Evolutionary conservation across 64 coral and sea anemone species (phyloP).

Genomic region (Exaiptasia diaphana): DNA sequence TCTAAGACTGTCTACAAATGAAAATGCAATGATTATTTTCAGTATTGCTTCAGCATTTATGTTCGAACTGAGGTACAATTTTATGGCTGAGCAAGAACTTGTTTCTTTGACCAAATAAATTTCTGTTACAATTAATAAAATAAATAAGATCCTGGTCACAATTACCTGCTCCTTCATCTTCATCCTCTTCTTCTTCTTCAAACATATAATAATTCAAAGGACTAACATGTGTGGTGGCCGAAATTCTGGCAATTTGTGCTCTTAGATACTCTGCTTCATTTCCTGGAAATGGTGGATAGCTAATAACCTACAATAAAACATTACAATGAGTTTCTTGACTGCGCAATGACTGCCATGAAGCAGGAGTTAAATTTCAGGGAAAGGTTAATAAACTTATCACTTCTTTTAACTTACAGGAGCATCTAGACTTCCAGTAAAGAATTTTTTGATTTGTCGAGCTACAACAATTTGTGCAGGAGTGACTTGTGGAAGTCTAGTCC

Average conservation of each 20-base stretch:
- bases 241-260: constrained; percentile 90
- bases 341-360: no score
- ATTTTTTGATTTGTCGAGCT: constrained; percentile 89
- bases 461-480: constrained; percentile 83
- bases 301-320: constrained; percentile 68
- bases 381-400: no score
- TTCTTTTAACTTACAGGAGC: constrained; percentile 87
- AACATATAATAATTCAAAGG: constrained; percentile 89
- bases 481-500: constrained; percentile 75
- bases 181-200: constrained; percentile 97
- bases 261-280: constrained; percentile 90
- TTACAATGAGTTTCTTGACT: not conserved
- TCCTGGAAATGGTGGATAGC: constrained; percentile 97
- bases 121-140: no score
- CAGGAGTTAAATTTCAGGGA: no score
- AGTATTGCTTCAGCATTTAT: no score
- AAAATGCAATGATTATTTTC: no score
- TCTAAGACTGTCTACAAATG: no score
- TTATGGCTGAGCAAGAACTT: no score
- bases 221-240: constrained; percentile 88
- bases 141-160: no score
- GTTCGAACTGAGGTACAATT: no score
- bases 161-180: constrained; percentile 86
- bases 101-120: no score
- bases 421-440: constrained; percentile 88